Conservation (phyloP, 2,797 vertebrate species). For the Coregonus suidteri region DNA sequence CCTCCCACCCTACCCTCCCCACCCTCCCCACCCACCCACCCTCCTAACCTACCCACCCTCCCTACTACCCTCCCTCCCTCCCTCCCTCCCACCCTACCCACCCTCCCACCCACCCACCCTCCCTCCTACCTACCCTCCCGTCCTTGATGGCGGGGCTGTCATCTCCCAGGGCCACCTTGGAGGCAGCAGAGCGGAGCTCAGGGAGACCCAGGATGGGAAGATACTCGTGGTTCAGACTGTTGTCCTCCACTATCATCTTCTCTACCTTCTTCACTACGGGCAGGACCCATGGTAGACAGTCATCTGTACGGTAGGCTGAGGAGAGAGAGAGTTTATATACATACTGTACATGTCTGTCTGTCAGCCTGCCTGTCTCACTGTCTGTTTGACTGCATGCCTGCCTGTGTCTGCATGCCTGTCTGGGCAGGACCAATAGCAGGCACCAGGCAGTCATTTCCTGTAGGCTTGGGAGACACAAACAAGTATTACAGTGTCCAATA, state of each 20-base stretch:
- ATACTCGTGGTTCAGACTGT: slow-evolving; percentile 91
- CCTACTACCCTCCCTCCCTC: slow-evolving; percentile 47
- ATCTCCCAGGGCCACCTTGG: slow-evolving; percentile 87
- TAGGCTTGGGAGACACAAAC: no score
- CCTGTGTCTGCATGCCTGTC: not conserved
- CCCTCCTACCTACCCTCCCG: slow-evolving; percentile 79
- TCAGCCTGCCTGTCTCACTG: not conserved
- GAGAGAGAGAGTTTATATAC: no score
- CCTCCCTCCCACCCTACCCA: not conserved
- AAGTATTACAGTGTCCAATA: not conserved
- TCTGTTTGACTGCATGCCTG: no score
- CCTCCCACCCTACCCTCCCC: slow-evolving; percentile 40
- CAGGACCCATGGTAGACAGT: slow-evolving; percentile 92
- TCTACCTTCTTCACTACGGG: slow-evolving; percentile 96
- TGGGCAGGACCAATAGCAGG: no score
- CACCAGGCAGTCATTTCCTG: no score
- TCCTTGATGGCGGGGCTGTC: slow-evolving; percentile 87
- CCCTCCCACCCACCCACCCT: no score
- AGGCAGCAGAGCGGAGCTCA: slow-evolving; percentile 85
- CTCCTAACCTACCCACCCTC: no score
- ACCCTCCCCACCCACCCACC: no score
- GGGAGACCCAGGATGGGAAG: slow-evolving; percentile 92
- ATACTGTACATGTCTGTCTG: not conserved
- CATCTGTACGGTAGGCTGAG: slow-evolving; percentile 93
- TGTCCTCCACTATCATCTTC: slow-evolving; percentile 82